Conservation (phyloP, 2,888 invertebrate genomes). For the Melieria crassipennis region DNA sequence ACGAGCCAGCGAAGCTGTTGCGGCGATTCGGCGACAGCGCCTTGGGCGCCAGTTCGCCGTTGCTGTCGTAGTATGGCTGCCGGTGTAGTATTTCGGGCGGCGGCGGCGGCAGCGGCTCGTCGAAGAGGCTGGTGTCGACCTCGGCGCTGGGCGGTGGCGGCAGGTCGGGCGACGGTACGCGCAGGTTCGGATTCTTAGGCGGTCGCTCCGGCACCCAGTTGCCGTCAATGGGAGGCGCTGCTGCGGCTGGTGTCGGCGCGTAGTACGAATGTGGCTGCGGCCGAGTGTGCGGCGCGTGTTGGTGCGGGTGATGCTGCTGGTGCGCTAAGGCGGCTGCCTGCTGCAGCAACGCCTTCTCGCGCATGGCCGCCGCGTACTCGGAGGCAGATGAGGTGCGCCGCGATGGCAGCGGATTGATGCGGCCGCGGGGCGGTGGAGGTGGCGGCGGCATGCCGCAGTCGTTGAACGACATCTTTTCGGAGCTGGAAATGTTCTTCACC, state of each 20-base stretch:
- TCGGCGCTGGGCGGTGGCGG: constrained; percentile 62
- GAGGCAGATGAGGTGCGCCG: constrained; percentile 74
- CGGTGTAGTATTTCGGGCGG: constrained; percentile 64
- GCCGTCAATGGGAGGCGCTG: constrained; percentile 68
- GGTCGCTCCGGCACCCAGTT: constrained; percentile 79
- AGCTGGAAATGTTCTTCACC: constrained; percentile 59
- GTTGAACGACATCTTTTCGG: constrained; percentile 64
- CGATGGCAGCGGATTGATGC: constrained; percentile 52
- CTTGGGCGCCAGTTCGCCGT: constrained; percentile 42
- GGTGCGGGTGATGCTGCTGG: constrained; percentile 62
- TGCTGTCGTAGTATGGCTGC: constrained; percentile 37
- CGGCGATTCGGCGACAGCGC: constrained; percentile 62
- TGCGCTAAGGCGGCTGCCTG: constrained; percentile 60
- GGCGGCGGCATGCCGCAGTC: constrained; percentile 66
- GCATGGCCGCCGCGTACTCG: constrained; percentile 69
- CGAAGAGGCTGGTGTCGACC: constrained; percentile 57
- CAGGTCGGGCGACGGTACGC: constrained; percentile 66
- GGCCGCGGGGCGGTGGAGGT: constrained; percentile 64
- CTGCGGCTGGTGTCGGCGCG: constrained; percentile 30
- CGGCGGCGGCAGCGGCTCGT: constrained; percentile 66
- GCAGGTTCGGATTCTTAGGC: constrained; percentile 77
- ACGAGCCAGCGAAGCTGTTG: constrained; percentile 66
- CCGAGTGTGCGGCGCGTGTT: constrained; percentile 44
- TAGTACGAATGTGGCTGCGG: constrained; percentile 27
- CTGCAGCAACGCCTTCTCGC: constrained; percentile 61